These are phyloP conservation scores for Muscina levida DNA, from an alignment of 2,888 invertebrate genomes.

Conservation along the genomic window DNA sequence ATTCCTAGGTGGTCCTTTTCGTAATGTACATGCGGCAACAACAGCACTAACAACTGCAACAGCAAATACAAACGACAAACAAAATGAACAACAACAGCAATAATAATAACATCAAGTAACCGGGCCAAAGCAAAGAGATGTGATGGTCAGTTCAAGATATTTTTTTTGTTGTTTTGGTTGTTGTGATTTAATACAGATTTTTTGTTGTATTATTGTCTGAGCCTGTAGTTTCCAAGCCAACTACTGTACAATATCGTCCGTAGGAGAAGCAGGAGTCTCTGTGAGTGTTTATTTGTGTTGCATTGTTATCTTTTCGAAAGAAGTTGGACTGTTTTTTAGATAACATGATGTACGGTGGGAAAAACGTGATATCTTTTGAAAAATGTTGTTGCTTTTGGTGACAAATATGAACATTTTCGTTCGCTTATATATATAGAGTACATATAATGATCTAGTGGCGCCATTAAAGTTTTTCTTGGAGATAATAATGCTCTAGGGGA, in stretches of 20 bases:
- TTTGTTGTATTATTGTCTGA: slow-evolving; percentile 5
- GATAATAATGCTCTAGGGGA: too few relatives aligned
- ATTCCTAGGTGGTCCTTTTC: slow-evolving; percentile 53
- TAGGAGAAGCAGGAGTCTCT: slow-evolving; percentile 2
- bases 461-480: too few relatives aligned
- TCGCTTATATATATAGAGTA: too few relatives aligned
- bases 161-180: slow-evolving; percentile 7
- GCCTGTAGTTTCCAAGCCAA: not conserved
- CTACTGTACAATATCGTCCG: slow-evolving; percentile 5
- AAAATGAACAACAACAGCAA: slow-evolving; percentile 28
- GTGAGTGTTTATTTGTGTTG: slow-evolving; percentile 5
- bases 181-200: not conserved
- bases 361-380: too few relatives aligned
- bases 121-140: not conserved
- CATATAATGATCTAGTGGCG: too few relatives aligned
- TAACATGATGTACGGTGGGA: too few relatives aligned
- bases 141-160: slow-evolving; percentile 35
- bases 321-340: slow-evolving; percentile 20
- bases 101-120: slow-evolving; percentile 7
- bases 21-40: slow-evolving; percentile 6
- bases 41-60: too few relatives aligned
- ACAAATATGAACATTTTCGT: too few relatives aligned
- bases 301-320: slow-evolving; percentile 32
- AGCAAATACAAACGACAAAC: slow-evolving; percentile 7
- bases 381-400: too few relatives aligned